Evolutionary conservation across 2,888 invertebrate species (phyloP).

Genomic region (Xanthia icteritia): DNA sequence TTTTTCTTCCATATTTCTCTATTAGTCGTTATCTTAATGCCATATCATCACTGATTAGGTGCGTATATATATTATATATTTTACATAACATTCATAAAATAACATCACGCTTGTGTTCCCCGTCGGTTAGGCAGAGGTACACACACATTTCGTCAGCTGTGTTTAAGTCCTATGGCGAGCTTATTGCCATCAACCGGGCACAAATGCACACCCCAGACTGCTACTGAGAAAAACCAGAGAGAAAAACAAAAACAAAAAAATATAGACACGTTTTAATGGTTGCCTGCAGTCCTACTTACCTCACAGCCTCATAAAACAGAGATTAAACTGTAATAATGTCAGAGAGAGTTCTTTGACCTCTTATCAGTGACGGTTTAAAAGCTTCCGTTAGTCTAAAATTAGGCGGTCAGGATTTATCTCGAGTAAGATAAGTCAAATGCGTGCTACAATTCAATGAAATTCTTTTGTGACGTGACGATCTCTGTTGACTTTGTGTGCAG

Average conservation of each 20-base stretch:
- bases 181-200: no score
- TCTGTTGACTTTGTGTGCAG: background rate
- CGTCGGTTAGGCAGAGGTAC: no score
- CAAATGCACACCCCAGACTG: no score
- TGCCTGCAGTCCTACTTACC: background rate
- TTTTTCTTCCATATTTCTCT: no score
- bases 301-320: constrained; percentile 33
- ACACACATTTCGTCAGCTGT: no score
- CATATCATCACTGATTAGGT: no score
- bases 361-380: constrained; percentile 60
- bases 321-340: constrained; percentile 41
- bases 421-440: constrained; percentile 22
- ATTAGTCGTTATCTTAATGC: no score
- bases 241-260: no score
- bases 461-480: constrained; percentile 21
- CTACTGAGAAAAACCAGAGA: no score
- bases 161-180: no score
- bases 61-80: background rate
- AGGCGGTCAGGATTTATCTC: constrained; percentile 58
- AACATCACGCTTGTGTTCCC: no score
- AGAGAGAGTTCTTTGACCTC: constrained; percentile 51
- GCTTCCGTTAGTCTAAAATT: constrained; percentile 65
- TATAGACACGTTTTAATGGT: background rate
- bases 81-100: no score
- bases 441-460: constrained; percentile 34